Evolutionary conservation across 2,797 vertebrate genomes (phyloP).

Genomic region (Poeciliopsis paucimaculata): DNA sequence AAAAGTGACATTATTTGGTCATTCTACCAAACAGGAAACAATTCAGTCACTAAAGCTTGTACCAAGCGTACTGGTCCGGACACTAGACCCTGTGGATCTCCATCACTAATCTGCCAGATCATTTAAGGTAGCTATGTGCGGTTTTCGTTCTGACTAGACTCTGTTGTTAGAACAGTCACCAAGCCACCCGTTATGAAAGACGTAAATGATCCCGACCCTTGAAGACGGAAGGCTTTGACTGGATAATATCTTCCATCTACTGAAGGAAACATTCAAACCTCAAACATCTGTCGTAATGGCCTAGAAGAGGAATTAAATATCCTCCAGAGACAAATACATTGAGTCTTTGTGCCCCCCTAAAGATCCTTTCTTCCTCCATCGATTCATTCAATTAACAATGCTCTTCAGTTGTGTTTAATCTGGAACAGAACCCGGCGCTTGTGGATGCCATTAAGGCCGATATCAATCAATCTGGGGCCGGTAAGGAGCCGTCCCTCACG

Average conservation of each 20-base stretch:
- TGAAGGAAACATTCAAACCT: neutral
- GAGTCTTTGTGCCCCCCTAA: conserved; percentile 14
- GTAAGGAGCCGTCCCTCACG: conserved; percentile 68
- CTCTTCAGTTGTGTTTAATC: conserved; percentile 82
- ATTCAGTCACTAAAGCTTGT: neutral
- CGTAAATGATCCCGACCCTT: neutral
- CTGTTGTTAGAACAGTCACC: neutral
- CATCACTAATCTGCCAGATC: neutral
- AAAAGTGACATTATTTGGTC: neutral
- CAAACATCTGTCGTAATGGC: neutral
- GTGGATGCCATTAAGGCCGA: conserved; percentile 86
- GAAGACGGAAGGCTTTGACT: neutral
- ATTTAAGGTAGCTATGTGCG: neutral
- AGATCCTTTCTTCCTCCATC: conserved; percentile 20
- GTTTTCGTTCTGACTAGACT: neutral
- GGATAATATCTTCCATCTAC: neutral
- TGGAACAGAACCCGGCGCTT: conserved; percentile 84
- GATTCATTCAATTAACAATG: conserved; percentile 77
- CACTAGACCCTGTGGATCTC: neutral
- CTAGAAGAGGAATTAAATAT: neutral
- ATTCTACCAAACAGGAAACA: neutral
- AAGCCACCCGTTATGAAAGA: neutral
- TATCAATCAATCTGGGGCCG: conserved; percentile 88
- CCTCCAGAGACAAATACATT: neutral
- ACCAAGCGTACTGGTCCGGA: neutral